A percentile compares a stretch with the other conserved stretches of the same genome.
Conservation (phyloP, 2,797 vertebrate genomes). For the Hyperoplus lanceolatus region DNA sequence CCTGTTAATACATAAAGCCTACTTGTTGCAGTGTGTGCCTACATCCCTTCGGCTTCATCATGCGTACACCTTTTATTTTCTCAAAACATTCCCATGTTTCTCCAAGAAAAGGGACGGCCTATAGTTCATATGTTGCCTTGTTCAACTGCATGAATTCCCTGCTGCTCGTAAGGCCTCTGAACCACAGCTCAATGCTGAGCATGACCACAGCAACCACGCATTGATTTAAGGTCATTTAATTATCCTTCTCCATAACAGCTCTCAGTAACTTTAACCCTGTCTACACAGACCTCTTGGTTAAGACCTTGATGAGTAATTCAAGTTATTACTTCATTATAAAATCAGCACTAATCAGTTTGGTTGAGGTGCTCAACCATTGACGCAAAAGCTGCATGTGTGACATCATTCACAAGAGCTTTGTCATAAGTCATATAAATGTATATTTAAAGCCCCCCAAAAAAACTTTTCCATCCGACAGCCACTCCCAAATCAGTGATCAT, state of each 20-base stretch:
- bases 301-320: constrained; percentile 46
- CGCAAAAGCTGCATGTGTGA: constrained; percentile 38
- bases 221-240: constrained; percentile 70
- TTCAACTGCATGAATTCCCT: constrained; percentile 55
- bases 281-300: constrained; percentile 24
- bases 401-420: constrained; percentile 50
- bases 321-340: constrained; percentile 57
- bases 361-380: constrained; percentile 22
- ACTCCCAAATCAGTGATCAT: constrained; percentile 44
- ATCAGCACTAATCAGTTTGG: constrained; percentile 43
- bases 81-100: constrained; percentile 62
- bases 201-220: constrained; percentile 64
- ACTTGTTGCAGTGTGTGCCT: constrained; percentile 63
- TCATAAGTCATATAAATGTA: constrained; percentile 42
- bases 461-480: constrained; percentile 41
- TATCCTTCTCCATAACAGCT: constrained; percentile 55
- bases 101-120: constrained; percentile 41
- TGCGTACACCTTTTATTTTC: constrained; percentile 38
- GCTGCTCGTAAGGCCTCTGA: constrained; percentile 51
- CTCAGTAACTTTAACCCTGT: constrained; percentile 48
- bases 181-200: constrained; percentile 63
- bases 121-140: constrained; percentile 36
- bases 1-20: constrained; percentile 78
- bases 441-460: constrained; percentile 22
- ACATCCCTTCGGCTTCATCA: constrained; percentile 52